Percentiles rank a stretch among this genome's conserved stretches.
phyloP scores from a whole-genome alignment of 2,797 vertebrate species.

The Zonotrichia albicollis region DNA sequence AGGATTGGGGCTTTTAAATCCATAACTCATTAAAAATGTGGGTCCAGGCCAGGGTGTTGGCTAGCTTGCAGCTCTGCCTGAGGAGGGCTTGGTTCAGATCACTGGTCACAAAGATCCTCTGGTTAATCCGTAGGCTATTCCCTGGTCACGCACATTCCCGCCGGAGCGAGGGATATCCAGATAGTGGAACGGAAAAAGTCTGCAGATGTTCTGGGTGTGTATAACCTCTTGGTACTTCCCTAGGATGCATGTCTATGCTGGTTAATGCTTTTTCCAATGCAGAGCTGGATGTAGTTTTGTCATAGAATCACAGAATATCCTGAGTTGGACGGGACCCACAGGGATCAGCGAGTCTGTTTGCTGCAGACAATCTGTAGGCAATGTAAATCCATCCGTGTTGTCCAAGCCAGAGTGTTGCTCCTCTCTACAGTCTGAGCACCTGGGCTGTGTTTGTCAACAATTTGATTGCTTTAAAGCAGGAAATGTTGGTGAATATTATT shows the following conservation, averaged over 20 bases:
- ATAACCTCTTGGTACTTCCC: slow-evolving; percentile 26
- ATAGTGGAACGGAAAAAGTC: slow-evolving; percentile 96
- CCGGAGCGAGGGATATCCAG: slow-evolving; percentile 95
- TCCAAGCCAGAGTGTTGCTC: neutral
- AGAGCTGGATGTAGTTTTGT: neutral
- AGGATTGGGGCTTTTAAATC: neutral
- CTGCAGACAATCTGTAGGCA: neutral
- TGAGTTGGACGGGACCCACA: neutral
- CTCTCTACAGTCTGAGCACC: neutral
- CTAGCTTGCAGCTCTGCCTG: neutral
- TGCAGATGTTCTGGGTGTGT: slow-evolving; percentile 90
- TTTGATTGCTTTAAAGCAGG: neutral
- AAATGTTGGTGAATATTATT: neutral
- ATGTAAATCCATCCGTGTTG: fast-evolving
- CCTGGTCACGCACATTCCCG: slow-evolving; percentile 94
- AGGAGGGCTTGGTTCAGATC: neutral
- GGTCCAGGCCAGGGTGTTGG: neutral
- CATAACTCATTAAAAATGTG: neutral
- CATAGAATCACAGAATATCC: neutral
- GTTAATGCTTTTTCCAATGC: neutral
- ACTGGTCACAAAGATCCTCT: neutral
- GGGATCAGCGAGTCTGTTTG: neutral
- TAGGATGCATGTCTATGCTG: neutral
- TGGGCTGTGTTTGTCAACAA: neutral
- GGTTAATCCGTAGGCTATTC: slow-evolving; percentile 84